phyloP scores from a whole-genome alignment of 2,888 invertebrate genomes.

The Galeruca laticollis region DNA sequence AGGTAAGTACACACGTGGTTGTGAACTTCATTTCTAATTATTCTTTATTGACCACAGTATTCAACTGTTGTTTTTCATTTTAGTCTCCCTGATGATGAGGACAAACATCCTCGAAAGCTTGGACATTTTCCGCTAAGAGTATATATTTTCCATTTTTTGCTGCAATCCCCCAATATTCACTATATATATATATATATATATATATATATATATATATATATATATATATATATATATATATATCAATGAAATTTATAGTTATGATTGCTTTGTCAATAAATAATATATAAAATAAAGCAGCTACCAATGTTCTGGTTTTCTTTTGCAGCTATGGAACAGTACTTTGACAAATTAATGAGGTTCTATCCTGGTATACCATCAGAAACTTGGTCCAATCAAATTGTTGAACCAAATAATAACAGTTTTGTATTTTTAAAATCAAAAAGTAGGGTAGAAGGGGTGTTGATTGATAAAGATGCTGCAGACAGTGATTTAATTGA shows the following conservation, averaged over 20 bases:
- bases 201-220: not conserved
- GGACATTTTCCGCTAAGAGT: too few species aligned
- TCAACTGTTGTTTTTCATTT: too few species aligned
- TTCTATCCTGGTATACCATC: constrained; percentile 81
- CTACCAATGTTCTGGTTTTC: constrained; percentile 35
- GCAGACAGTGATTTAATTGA: constrained; percentile 81
- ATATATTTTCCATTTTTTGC: too few species aligned
- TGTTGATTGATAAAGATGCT: constrained; percentile 78
- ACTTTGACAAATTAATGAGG: constrained; percentile 77
- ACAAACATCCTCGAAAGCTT: too few species aligned
- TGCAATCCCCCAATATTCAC: too few species aligned
- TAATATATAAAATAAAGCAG: not conserved
- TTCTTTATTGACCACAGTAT: too few species aligned
- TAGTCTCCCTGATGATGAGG: too few species aligned
- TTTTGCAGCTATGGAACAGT: constrained; percentile 62
- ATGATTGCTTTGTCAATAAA: not conserved
- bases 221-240: not conserved
- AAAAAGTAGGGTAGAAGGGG: constrained; percentile 77
- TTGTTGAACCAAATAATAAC: constrained; percentile 81
- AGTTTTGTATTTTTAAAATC: constrained; percentile 89
- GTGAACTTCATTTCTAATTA: too few species aligned
- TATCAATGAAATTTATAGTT: not conserved
- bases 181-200: too few species aligned
- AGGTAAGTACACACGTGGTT: too few species aligned
- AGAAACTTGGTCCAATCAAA: constrained; percentile 74